Conservation (phyloP, 2,113 vertebrate species). For the Thamnaconus septentrionalis region DNA sequence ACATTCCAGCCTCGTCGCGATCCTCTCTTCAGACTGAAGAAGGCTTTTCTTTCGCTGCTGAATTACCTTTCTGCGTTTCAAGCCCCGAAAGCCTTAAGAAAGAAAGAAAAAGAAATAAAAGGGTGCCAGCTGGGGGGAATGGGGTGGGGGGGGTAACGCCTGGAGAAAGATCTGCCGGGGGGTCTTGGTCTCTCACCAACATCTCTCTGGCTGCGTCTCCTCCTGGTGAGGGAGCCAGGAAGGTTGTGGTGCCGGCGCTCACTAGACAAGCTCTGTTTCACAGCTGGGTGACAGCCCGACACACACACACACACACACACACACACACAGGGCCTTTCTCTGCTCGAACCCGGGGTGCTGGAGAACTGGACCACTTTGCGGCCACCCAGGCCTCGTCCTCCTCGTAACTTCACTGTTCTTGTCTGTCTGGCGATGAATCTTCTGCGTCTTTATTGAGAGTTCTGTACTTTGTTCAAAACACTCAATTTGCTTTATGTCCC, state of each 20-base stretch:
- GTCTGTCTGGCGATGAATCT: no score
- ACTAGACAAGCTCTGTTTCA: constrained; percentile 56
- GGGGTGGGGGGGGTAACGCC: constrained; percentile 27
- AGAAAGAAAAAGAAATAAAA: constrained; percentile 5
- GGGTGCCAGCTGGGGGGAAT: constrained; percentile 10
- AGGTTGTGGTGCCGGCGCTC: constrained; percentile 52
- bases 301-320: no score
- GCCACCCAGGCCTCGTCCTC: no score
- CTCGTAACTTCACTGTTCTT: no score
- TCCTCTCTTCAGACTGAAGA: constrained; percentile 34
- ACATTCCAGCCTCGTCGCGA: constrained; percentile 49
- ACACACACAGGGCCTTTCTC: constrained; percentile 44
- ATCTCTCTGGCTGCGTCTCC: constrained; percentile 45
- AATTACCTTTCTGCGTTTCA: constrained; percentile 41
- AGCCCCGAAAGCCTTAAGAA: constrained; percentile 34
- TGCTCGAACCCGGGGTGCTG: constrained; percentile 30
- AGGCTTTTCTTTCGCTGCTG: constrained; percentile 18
- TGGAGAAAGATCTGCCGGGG: constrained; percentile 39
- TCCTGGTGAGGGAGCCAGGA: neutral
- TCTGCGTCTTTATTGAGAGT: no score
- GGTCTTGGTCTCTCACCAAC: constrained; percentile 50
- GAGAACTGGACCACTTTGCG: constrained; percentile 4
- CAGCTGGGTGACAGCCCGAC: constrained; percentile 62
- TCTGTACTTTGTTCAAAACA: no score
- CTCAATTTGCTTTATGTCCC: no score